Evolutionary conservation across 37 sponge, comb jelly and placozoan species (phyloP).

Genomic region (Aplysina aerophoba): DNA sequence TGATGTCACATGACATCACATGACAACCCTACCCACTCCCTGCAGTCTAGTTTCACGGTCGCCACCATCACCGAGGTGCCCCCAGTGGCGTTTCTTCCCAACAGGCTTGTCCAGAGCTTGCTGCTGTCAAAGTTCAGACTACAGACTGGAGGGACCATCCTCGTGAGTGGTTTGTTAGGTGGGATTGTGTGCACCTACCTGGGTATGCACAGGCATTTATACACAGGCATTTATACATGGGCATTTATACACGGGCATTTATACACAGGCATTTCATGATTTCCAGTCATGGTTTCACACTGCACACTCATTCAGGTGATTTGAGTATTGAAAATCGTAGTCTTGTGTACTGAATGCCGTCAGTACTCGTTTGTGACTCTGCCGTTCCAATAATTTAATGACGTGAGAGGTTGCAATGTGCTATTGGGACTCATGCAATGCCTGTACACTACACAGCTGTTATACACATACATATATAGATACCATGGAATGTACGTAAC

Average conservation of each 20-base stretch:
- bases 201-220: background rate
- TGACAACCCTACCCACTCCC: background rate
- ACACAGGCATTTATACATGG: background rate
- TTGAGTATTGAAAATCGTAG: no score
- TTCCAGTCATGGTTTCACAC: no score
- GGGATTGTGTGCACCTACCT: no score
- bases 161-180: constrained; percentile 36
- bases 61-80: constrained; percentile 86
- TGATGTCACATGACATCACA: constrained; percentile 15
- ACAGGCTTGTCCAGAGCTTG: constrained; percentile 60
- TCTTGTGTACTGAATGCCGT: no score
- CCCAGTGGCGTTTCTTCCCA: constrained; percentile 76
- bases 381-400: no score
- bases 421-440: no score
- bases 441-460: no score
- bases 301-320: no score
- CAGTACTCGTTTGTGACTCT: no score
- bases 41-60: constrained; percentile 74
- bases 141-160: constrained; percentile 84
- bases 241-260: background rate
- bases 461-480: no score
- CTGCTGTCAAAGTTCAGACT: constrained; percentile 72
- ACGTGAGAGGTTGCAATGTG: no score
- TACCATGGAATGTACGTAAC: no score
- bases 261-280: background rate